Evolutionary conservation across 23 tunicate species (phyloP), one percentile per base, ranked within the genome.

Genomic region (Clavelina lepadiformis): DNA sequence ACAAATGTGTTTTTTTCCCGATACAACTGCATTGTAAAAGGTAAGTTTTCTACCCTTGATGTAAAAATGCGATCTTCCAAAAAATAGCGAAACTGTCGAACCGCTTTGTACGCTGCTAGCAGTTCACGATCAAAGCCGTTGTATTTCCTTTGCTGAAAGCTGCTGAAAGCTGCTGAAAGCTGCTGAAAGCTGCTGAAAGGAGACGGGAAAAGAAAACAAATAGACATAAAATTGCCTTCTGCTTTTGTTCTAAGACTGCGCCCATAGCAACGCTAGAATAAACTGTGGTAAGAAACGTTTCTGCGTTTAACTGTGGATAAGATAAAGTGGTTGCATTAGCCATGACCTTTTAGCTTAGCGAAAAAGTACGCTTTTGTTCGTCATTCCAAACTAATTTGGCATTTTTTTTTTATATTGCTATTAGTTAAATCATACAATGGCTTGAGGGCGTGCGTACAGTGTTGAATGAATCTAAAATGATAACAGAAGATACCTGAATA

Each of bases 81-180:
- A 2, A 51, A 8, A 31, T 21, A 27, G 31, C 51, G 31, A 31
- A 68, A 51, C n/a, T 68, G 56, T 37, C 19, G 5, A 3, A 61
- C 35, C 3, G 67, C 45, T 27, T 61, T 46, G 51, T 51, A 68
- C 2, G 27, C 56, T 2, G 74, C 74, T 46, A 68, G 51, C 28
- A 68, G 28, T 5, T 68, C 60, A 3, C 60, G 33, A 49, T 68
- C 74, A 33, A 68, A 68, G 2, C 29, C 20, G 74, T 34, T 33
- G 31, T 51, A 68, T 15, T 68, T 68, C 60, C 41, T 28, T 26
- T 68, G 74, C n/a, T n/a, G n/a, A n/a, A n/a, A n/a, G n/a, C n/a
- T n/a, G n/a, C n/a, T n/a, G n/a, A n/a, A n/a, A n/a, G n/a, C n/a
- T n/a, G n/a, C n/a, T n/a, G n/a, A n/a, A n/a, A n/a, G n/a, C n/a